A percentile compares a stretch with the other conserved stretches of the same genome.
These are phyloP conservation scores for Pitangus sulphuratus DNA, from an alignment of 2,797 vertebrate species.

Conservation along the genomic window DNA sequence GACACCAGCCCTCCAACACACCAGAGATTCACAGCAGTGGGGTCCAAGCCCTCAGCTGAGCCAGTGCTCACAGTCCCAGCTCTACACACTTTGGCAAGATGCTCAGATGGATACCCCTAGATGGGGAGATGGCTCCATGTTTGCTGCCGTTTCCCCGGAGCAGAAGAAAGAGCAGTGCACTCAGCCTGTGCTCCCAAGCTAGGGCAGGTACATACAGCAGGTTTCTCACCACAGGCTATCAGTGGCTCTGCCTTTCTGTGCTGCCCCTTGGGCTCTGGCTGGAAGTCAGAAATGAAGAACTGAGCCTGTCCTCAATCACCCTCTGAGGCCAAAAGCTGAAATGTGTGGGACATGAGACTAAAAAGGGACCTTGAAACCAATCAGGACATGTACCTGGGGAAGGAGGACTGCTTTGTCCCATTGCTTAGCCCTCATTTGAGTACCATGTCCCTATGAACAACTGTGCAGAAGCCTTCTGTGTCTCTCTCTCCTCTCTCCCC, in stretches of 20 bases:
- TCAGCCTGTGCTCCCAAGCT: not conserved
- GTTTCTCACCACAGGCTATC: not conserved
- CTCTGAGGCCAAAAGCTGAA: not conserved
- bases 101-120: not conserved
- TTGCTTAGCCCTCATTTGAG: not conserved
- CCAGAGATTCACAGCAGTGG: not conserved
- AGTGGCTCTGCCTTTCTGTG: not conserved
- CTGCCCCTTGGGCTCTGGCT: not conserved
- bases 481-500: slow-evolving; percentile 57
- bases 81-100: not conserved
- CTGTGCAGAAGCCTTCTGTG: not conserved
- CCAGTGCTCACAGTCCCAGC: not conserved
- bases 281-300: accelerated
- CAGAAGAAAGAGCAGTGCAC: not conserved
- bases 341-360: not conserved
- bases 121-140: not conserved
- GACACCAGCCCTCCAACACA: not conserved
- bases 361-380: not conserved
- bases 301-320: not conserved
- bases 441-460: not conserved
- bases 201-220: accelerated
- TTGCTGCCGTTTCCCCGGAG: not conserved
- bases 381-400: accelerated
- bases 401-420: not conserved
- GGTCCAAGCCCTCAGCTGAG: accelerated